A percentile compares a stretch with the other conserved stretches of the same genome.
Conservation (phyloP, 2,888 invertebrate species). For the Ceriagrion tenellum region DNA sequence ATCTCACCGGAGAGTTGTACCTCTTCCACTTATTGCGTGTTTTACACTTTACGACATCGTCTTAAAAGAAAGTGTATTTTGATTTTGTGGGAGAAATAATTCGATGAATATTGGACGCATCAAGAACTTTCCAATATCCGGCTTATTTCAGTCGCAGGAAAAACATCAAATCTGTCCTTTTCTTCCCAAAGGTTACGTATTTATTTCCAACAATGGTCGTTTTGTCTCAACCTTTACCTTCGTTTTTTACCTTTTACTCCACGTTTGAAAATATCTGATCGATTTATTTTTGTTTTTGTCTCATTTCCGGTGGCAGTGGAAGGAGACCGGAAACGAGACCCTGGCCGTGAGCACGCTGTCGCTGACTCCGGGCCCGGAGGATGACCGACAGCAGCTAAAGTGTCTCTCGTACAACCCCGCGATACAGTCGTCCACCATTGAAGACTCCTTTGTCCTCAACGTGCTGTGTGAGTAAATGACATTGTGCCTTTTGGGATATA, state of each 20-base stretch:
- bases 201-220: not conserved
- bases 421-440: conserved; percentile 87
- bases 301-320: conserved; percentile 70
- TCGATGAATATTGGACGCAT: not conserved
- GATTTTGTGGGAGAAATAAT: not conserved
- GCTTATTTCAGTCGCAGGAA: not conserved
- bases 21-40: not conserved
- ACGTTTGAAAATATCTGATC: too few species aligned
- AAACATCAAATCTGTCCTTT: not conserved
- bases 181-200: not conserved
- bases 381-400: conserved; percentile 90
- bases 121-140: not conserved
- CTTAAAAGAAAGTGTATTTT: not conserved
- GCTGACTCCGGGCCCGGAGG: conserved; percentile 91
- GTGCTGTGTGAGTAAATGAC: conserved; percentile 89
- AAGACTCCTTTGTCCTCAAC: conserved; percentile 90
- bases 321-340: conserved; percentile 84
- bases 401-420: conserved; percentile 92
- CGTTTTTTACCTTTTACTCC: not conserved
- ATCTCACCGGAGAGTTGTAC: too few species aligned
- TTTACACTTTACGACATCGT: not conserved
- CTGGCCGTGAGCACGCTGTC: conserved; percentile 87
- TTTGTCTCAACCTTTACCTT: not conserved
- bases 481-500: too few species aligned
- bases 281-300: not conserved